These are phyloP conservation scores for Bufo gargarizans DNA, from an alignment of 2,113 vertebrate species.

Conservation along the genomic window DNA sequence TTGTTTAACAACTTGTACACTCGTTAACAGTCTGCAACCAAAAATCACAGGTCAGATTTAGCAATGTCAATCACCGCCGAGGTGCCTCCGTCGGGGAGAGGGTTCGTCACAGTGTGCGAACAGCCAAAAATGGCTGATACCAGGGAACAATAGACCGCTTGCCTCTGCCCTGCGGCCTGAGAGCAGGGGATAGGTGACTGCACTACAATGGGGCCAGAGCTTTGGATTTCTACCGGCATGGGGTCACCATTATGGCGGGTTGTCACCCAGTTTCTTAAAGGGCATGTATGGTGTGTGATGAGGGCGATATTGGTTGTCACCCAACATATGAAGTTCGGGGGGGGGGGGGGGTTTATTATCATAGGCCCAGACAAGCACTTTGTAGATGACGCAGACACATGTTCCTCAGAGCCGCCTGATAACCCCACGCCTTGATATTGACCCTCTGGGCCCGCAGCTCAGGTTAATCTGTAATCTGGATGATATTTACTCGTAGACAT, in stretches of 20 bases:
- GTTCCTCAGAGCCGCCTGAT: not conserved
- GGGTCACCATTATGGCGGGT: no score
- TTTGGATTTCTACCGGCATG: no score
- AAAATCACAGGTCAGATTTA: not conserved
- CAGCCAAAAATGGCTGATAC: not conserved
- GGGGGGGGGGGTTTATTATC: no score
- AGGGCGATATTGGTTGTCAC: no score
- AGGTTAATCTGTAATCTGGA: constrained; percentile 3
- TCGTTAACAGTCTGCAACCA: not conserved
- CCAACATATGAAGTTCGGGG: no score
- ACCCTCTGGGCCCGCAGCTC: not conserved
- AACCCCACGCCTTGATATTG: not conserved
- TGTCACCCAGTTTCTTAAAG: no score
- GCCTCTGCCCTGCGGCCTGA: no score
- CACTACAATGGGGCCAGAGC: no score
- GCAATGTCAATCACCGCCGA: not conserved
- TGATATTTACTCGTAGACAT: constrained; percentile 10
- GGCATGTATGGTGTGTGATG: no score
- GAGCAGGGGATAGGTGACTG: no score
- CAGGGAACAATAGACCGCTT: not conserved
- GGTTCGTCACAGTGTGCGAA: no score
- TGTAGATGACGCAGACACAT: not conserved
- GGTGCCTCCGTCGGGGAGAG: not conserved
- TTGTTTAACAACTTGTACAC: not conserved
- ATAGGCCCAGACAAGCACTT: no score